Evolutionary conservation across 2,888 invertebrate genomes (phyloP), one percentile per base, ranked within the genome.

Genomic region (Sesamia inferens): DNA sequence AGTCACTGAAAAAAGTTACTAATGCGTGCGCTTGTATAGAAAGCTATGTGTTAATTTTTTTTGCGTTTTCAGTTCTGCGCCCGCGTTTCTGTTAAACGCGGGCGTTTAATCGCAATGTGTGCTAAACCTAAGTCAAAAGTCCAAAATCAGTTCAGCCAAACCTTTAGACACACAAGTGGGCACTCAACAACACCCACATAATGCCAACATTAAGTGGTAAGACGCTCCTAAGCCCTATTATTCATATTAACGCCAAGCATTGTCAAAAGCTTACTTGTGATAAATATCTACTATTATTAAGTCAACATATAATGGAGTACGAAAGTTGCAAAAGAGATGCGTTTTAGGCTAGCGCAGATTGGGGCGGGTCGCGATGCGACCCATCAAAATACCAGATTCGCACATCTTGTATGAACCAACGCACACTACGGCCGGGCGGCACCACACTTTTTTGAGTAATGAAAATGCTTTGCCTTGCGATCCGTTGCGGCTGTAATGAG

Each of bases 261-360:
- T 80, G 58, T 66, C 80, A 68, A 44, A 79, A 62, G 67, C 63
- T 63, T 42, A 44, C 31, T 55, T 57, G 62, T 51, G 31, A 31
- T 31, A 31, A 67, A 69, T 71, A 71, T 70, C n/a, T 66, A 24
- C 54, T 14, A 74, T 66, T 73, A 72, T 76, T 48, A 79, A 69
- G 13, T 42, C 31, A 67, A 69, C 39, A 47, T 80, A 71, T 81
- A 74, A 77, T 81, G n/a, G 63, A 73, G 44, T 77, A 74, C 62
- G 82, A 63, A 68, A 79, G 71, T 78, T 72, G 68, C 82, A 82
- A 84, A 79, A 84, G 77, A 82, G 62, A 31, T 58, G 75, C 63
- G 61, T 73, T 31, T 31, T 31, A 31, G 31, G 4, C 31, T n/a
- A 6, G n/a, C n/a, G n/a, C 51, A 65, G 51, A 65, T 39, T 39